These are phyloP conservation scores for Melanotaenia nigrans DNA, from an alignment of 2,797 vertebrate genomes.

Conservation along the genomic window DNA sequence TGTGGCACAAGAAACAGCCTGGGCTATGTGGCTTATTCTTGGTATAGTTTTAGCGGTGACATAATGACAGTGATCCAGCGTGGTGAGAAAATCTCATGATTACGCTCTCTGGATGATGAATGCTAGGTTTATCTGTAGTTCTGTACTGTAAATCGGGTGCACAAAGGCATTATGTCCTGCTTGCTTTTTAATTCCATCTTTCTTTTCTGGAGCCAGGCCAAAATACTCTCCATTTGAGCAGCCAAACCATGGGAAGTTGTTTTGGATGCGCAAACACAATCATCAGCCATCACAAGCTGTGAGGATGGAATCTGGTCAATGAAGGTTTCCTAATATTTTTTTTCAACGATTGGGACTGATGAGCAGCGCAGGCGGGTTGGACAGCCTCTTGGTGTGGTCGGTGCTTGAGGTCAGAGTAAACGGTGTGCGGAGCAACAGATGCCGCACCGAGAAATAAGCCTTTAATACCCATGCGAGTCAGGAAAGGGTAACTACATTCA, in stretches of 20 bases:
- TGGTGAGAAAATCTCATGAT: slow-evolving; percentile 19
- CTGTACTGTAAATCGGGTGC: slow-evolving; percentile 18
- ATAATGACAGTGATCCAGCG: slow-evolving; percentile 30
- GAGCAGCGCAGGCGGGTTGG: slow-evolving; percentile 22
- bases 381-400: slow-evolving; percentile 37
- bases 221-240: slow-evolving; percentile 35
- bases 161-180: slow-evolving; percentile 43
- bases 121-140: slow-evolving; percentile 14
- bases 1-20: not conserved
- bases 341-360: slow-evolving; percentile 1
- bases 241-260: slow-evolving; percentile 40
- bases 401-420: slow-evolving; percentile 59
- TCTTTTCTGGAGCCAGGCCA: slow-evolving; percentile 42
- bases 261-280: slow-evolving; percentile 29
- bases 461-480: slow-evolving; percentile 75
- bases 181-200: slow-evolving; percentile 50
- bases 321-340: slow-evolving; percentile 28
- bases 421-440: slow-evolving; percentile 79
- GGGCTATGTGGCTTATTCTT: slow-evolving; percentile 19
- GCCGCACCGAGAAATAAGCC: slow-evolving; percentile 80
- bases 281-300: slow-evolving; percentile 25
- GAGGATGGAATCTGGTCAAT: slow-evolving; percentile 20
- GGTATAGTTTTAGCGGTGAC: slow-evolving; percentile 21
- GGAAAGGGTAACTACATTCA: slow-evolving; percentile 61
- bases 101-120: slow-evolving; percentile 20